Evolutionary conservation across 35 echinoderm and acorn worm genomes (phyloP), one percentile per base, ranked within the genome.

Genomic region (Diadema setosum): DNA sequence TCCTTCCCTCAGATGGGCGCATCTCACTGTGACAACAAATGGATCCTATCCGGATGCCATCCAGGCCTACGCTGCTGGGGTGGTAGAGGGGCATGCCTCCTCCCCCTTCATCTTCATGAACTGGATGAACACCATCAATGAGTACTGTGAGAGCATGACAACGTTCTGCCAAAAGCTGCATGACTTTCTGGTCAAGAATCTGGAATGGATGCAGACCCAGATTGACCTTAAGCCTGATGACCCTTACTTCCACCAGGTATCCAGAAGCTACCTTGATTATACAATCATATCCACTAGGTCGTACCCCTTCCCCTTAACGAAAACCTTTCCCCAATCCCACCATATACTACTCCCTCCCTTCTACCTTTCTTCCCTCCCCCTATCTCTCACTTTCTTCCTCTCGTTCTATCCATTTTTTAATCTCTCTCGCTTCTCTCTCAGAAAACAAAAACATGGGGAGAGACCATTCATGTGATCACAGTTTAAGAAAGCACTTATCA

Each of bases 191-290:
- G 15, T 55, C 14, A 81, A 65, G 16, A 94, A 94, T 58, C 39
- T 90, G 3, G 33, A 94, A 5, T 94, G 92, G 92, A 81, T 94
- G 92, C 16, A 82, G 16, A 27, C 61, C 20, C 75, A 94, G 56
- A 89, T 90, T 41, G 29, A 94, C 34, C 14, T 58, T 14, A 94
- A 94, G 42, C 48, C 86, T 4, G 60, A 58, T 44, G 92, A 94
- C 81, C 81, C 86, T 26, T 94, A 94, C 65, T 94, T 89, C 29
- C 83, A 90, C 42, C 92, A 94, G 92, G 92, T 94, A 73, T 4
- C 34, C 5, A 9, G 30, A 20, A 88, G 45, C 27, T 67, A n/a
- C n/a, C n/a, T n/a, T n/a, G n/a, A n/a, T n/a, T n/a, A n/a, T n/a
- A n/a, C n/a, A n/a, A n/a, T n/a, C n/a, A n/a, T n/a, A n/a, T n/a